Evolutionary conservation across 2,113 vertebrate species (phyloP), one percentile per base, ranked within the genome.

Genomic region (Todiramphus saurophagus): DNA sequence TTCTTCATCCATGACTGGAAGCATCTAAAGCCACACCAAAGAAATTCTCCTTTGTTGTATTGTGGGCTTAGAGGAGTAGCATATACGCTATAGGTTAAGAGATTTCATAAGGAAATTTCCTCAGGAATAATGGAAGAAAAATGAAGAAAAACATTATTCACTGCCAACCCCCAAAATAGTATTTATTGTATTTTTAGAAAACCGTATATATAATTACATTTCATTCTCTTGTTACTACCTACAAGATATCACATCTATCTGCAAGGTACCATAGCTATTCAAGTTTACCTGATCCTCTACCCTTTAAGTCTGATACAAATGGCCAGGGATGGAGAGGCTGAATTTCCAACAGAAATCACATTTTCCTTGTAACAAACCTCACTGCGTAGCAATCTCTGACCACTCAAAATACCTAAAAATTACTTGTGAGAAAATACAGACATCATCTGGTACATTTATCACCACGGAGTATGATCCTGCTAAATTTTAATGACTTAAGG

Each of bases 331-430:
- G 37, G 46, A 82, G 33, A 75, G 16, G 43, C 2, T 20, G 2
- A 2, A 17, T 72, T 92, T 46, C 58, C 23, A 44, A 28, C 2
- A 58, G 33, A 44, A 81, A 53, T 12, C 1, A 5, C 2, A 16
- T 35, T 59, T 88, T 64, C 39, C 33, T 37, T 3, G 0, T 0
- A 58, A 58, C 7, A 20, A 25, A 37, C 2, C 30, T 35, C 30
- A 30, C 1, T 24, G 25, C 5, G 13, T 16, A n/a, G 28, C 21
- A 41, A 60, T 5, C 24, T 70, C 12, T 13, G n/a, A 50, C 13
- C 17, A 13, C 30, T 2, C 3, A 46, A 69, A 62, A 72, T 15
- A 62, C 16, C 24, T 1, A 18, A 31, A 68, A 37, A 11, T 18
- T 39, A 64, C 31, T 41, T 24, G 24, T 12, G 35, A 55, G 37